Percentiles rank a stretch among this genome's conserved stretches.
phyloP scores from a whole-genome alignment of 1,140 invertebrate genomes.

The Linepithema humile region DNA sequence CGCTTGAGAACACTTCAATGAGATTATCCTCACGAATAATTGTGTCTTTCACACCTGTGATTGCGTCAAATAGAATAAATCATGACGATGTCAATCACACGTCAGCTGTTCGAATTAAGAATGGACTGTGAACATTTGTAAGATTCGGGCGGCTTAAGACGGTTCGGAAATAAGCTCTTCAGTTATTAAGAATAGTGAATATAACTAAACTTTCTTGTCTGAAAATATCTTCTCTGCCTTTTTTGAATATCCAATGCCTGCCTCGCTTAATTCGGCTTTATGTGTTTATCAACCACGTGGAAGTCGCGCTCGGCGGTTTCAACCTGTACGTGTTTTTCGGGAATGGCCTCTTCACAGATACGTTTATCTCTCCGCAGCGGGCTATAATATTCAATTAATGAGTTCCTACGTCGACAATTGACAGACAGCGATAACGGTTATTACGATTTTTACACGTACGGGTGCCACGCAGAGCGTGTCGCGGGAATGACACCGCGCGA shows the following conservation, averaged over 20 bases:
- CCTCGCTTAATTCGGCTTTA: neutral
- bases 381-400: slow-evolving; percentile 78
- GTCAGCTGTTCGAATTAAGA: slow-evolving; percentile 1
- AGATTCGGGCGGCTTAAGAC: neutral
- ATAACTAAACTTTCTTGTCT: neutral
- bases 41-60: slow-evolving; percentile 11
- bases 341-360: slow-evolving; percentile 36
- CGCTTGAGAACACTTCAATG: slow-evolving; percentile 27
- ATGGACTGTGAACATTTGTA: slow-evolving; percentile 13
- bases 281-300: slow-evolving; percentile 20
- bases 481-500: slow-evolving; percentile 65
- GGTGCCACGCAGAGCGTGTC: slow-evolving; percentile 60
- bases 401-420: slow-evolving; percentile 68
- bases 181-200: slow-evolving; percentile 28
- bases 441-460: slow-evolving; percentile 73
- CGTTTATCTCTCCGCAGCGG: slow-evolving; percentile 63
- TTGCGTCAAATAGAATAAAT: slow-evolving; percentile 33
- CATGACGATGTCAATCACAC: slow-evolving; percentile 18
- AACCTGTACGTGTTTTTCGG: slow-evolving; percentile 35
- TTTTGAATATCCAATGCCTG: neutral
- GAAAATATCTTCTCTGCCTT: neutral
- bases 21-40: slow-evolving; percentile 26
- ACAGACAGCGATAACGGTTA: slow-evolving; percentile 70
- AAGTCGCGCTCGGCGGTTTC: slow-evolving; percentile 28
- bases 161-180: slow-evolving; percentile 25